These are phyloP conservation scores for Bombylius major DNA, from an alignment of 2,888 invertebrate genomes.

Conservation along the genomic window DNA sequence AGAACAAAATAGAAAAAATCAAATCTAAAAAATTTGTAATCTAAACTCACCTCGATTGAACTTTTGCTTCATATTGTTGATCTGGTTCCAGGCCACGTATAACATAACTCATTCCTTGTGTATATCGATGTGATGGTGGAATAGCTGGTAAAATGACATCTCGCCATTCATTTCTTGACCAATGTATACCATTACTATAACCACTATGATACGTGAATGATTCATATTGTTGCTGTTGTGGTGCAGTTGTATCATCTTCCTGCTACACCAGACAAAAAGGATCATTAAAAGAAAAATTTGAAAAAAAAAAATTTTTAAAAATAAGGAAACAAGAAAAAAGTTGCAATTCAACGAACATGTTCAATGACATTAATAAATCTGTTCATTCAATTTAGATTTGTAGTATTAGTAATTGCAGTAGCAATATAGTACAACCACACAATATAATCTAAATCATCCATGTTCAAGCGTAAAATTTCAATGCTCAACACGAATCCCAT, in stretches of 20 bases:
- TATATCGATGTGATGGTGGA: conserved; percentile 29
- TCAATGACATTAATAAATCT: too few species aligned
- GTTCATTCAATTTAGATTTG: too few species aligned
- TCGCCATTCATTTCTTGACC: conserved; percentile 33
- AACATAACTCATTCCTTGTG: conserved; percentile 44
- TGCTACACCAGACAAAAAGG: background rate
- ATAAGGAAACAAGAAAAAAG: too few species aligned
- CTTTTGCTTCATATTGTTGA: conserved; percentile 45
- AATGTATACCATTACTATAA: conserved; percentile 7
- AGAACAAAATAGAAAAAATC: background rate
- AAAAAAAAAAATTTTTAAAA: too few species aligned
- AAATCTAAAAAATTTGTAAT: background rate
- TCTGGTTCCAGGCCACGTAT: conserved; percentile 44
- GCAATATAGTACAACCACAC: too few species aligned
- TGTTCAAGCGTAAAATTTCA: too few species aligned
- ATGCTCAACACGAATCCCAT: too few species aligned
- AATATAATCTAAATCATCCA: too few species aligned
- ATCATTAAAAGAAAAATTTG: background rate
- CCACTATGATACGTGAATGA: conserved; percentile 7
- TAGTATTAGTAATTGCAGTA: too few species aligned
- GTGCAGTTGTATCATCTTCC: conserved; percentile 3
- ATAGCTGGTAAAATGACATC: conserved; percentile 38
- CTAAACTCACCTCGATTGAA: conserved; percentile 35
- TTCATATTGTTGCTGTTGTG: conserved; percentile 2
- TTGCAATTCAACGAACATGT: too few species aligned